These are phyloP conservation scores for Diploscapter pachys DNA, from an alignment of 1,140 invertebrate species.

Conservation along the genomic window DNA sequence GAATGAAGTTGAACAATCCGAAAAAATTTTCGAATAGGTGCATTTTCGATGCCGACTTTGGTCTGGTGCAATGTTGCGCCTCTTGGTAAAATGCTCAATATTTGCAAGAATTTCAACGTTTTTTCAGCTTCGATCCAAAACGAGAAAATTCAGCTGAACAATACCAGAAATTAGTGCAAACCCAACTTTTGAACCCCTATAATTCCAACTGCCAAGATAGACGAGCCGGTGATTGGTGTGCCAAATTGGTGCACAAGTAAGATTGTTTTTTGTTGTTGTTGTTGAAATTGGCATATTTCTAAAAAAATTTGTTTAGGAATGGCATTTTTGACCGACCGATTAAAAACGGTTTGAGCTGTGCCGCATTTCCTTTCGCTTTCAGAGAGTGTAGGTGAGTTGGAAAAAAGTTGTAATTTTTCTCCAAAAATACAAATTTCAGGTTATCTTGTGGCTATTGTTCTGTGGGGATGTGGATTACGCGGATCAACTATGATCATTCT, in stretches of 20 bases:
- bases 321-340: slow-evolving; percentile 27
- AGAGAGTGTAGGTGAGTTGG: slow-evolving; percentile 34
- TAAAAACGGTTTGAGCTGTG: slow-evolving; percentile 38
- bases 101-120: neutral
- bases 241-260: slow-evolving; percentile 41
- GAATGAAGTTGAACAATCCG: slow-evolving; percentile 42
- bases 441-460: slow-evolving; percentile 49
- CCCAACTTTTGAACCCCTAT: slow-evolving; percentile 37
- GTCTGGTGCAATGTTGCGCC: slow-evolving; percentile 49
- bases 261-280: neutral
- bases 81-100: slow-evolving; percentile 36
- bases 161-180: slow-evolving; percentile 40
- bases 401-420: no score
- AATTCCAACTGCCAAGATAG: slow-evolving; percentile 41
- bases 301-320: neutral
- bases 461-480: slow-evolving; percentile 17
- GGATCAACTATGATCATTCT: slow-evolving; percentile 41
- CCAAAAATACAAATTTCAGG: no score
- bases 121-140: slow-evolving; percentile 45
- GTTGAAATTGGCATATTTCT: neutral
- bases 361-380: slow-evolving; percentile 48
- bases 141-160: slow-evolving; percentile 15
- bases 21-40: slow-evolving; percentile 42
- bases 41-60: slow-evolving; percentile 46
- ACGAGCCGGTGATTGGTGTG: slow-evolving; percentile 42